Percentiles rank a stretch among this genome's conserved stretches.
These are phyloP conservation scores for Acanthosepion pharaonis DNA, from an alignment of 2,888 invertebrate genomes.

Conservation along the genomic window DNA sequence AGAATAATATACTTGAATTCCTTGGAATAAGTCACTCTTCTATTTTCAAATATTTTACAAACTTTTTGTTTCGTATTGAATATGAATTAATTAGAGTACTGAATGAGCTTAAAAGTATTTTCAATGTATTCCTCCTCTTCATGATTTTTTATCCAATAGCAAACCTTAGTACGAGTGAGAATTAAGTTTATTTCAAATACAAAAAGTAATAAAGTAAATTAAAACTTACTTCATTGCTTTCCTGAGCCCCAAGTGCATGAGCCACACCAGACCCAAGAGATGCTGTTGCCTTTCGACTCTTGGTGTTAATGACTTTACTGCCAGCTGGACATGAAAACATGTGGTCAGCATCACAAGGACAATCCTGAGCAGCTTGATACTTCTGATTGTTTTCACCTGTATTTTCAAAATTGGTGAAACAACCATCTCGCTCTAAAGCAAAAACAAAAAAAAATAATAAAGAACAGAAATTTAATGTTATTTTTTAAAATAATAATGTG, in stretches of 20 bases:
- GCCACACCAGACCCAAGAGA: constrained; percentile 47
- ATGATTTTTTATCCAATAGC: too few species aligned
- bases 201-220: background rate
- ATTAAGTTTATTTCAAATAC: background rate
- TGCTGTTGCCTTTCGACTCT: constrained; percentile 55
- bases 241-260: constrained; percentile 35
- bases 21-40: too few species aligned
- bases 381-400: constrained; percentile 95
- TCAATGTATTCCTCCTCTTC: too few species aligned
- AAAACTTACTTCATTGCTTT: constrained; percentile 56
- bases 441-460: background rate
- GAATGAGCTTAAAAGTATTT: too few species aligned
- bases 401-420: constrained; percentile 92
- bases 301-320: constrained; percentile 62
- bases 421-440: constrained; percentile 85
- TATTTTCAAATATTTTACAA: too few species aligned
- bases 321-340: constrained; percentile 88
- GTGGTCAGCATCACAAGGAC: constrained; percentile 98
- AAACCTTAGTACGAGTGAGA: background rate
- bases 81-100: too few species aligned
- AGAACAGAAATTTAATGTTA: too few species aligned
- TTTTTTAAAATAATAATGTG: too few species aligned
- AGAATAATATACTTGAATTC: too few species aligned
- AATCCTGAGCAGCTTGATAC: constrained; percentile 86
- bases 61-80: too few species aligned